A percentile compares a stretch with the other conserved stretches of the same genome.
phyloP scores from a whole-genome alignment of 2,113 vertebrate species.

The Albula goreensis region DNA sequence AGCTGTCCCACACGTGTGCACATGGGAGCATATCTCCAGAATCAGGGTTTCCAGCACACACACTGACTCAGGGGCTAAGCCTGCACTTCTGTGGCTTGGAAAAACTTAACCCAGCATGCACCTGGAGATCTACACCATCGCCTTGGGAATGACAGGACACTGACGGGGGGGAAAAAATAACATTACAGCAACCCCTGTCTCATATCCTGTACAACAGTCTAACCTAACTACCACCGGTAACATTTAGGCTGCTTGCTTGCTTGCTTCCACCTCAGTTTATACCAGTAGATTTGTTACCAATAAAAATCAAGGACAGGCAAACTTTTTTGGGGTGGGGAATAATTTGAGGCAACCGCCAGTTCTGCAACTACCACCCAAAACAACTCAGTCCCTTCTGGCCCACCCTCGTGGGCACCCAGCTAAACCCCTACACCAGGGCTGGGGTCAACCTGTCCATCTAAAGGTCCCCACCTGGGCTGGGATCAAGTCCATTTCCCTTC shows the following conservation, averaged over 20 bases:
- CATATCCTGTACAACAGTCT: background rate
- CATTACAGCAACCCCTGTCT: background rate
- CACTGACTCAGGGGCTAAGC: background rate
- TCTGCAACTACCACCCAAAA: background rate
- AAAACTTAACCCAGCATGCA: background rate
- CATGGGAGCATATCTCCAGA: background rate
- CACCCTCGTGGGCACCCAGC: background rate
- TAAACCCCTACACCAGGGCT: too few species aligned
- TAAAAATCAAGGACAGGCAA: background rate
- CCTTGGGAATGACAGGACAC: background rate
- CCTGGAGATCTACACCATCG: background rate
- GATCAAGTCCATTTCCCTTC: too few species aligned
- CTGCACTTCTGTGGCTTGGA: background rate
- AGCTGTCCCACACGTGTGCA: background rate
- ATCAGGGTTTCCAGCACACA: too few species aligned
- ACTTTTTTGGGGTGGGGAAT: background rate
- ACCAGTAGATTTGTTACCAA: background rate
- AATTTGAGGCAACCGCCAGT: background rate
- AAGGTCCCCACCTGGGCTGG: too few species aligned
- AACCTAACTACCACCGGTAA: background rate
- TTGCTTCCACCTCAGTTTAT: background rate
- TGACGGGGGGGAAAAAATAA: background rate
- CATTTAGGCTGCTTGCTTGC: background rate
- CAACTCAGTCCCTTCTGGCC: background rate
- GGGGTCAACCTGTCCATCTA: too few species aligned